phyloP scores from a whole-genome alignment of 1,140 invertebrate species.

The Drosophila bocqueti region DNA sequence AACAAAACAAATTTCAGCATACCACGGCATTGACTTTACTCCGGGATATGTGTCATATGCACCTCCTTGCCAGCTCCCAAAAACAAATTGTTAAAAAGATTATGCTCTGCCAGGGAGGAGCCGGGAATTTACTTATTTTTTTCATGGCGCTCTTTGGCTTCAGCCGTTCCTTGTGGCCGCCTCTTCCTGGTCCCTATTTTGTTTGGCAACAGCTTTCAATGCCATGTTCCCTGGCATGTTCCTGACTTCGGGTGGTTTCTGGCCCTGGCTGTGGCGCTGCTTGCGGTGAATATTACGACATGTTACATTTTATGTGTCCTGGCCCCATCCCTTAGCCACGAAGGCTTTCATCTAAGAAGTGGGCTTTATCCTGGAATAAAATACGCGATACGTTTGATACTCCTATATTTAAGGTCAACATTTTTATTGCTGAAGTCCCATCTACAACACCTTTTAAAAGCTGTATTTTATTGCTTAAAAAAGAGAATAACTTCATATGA shows the following conservation, averaged over 20 bases:
- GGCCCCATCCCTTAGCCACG: not conserved
- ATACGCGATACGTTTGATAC: not conserved
- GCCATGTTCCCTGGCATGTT: constrained; percentile 69
- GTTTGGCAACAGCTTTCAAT: constrained; percentile 68
- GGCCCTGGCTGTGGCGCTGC: constrained; percentile 20
- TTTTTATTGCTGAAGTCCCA: not conserved
- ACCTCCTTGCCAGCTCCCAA: constrained; percentile 23
- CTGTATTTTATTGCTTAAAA: not conserved
- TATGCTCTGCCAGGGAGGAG: constrained; percentile 49
- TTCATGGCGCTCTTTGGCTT: constrained; percentile 2
- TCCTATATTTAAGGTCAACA: not conserved
- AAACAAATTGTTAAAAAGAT: constrained; percentile 78
- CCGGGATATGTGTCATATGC: constrained; percentile 45
- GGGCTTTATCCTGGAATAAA: constrained; percentile 5
- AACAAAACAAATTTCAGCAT: constrained; percentile 62
- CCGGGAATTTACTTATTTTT: constrained; percentile 28
- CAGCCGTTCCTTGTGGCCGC: constrained; percentile 34
- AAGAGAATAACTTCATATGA: not conserved
- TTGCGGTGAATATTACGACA: constrained; percentile 75
- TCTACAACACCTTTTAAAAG: not conserved
- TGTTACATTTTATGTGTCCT: constrained; percentile 68
- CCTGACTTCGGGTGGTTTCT: constrained; percentile 33
- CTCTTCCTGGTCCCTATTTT: constrained; percentile 27
- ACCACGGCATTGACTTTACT: constrained; percentile 61
- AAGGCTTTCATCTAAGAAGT: constrained; percentile 6